Evolutionary conservation across 2,888 invertebrate species (phyloP), one percentile per base, ranked within the genome.

Genomic region (Drosophila macrospina): DNA sequence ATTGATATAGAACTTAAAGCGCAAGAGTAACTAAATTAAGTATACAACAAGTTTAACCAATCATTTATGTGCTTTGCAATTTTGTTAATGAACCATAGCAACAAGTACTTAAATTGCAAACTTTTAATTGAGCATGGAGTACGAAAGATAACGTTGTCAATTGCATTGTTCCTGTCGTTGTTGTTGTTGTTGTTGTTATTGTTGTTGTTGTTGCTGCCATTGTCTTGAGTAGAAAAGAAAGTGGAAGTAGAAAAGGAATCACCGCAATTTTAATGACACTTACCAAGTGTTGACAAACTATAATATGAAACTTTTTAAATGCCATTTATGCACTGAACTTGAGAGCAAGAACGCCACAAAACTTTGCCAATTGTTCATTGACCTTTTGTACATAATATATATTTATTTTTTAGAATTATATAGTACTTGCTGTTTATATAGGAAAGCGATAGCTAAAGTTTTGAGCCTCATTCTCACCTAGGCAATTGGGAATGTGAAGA

Each of bases 351-450:
- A 28, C 5, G 41, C 44, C 30, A 28, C 50, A 44, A 59, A 66
- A 72, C 65, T 67, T 68, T 72, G 71, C 63, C 78, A 86, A 87
- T 80, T 84, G 81, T 69, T 57, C 70, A 70, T 61, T 75, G 85
- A 87, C 78, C 85, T 80, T 80, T 83, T 73, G 15, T 30, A 51
- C 5, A 36, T 37, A 36, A 32, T 37, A 54, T 30, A 55, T 15
- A 28, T 28, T 6, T 28, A 28, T 6, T 5, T 28, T 6, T 1
- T 6, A 0, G 15, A 20, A 20, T 20, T 39, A 42, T 36, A 41
- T 45, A 2, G 24, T 1, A 26, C 15, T 10, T 7, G 20, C 20
- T 32, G 8, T 34, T 7, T 57, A 39, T 48, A 41, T 36, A 61
- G 44, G 39, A 59, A 62, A 47, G 59, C 39, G 54, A 62, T 55